These are phyloP conservation scores for Malurus elegans DNA, from an alignment of 2,113 vertebrate genomes.

Conservation along the genomic window DNA sequence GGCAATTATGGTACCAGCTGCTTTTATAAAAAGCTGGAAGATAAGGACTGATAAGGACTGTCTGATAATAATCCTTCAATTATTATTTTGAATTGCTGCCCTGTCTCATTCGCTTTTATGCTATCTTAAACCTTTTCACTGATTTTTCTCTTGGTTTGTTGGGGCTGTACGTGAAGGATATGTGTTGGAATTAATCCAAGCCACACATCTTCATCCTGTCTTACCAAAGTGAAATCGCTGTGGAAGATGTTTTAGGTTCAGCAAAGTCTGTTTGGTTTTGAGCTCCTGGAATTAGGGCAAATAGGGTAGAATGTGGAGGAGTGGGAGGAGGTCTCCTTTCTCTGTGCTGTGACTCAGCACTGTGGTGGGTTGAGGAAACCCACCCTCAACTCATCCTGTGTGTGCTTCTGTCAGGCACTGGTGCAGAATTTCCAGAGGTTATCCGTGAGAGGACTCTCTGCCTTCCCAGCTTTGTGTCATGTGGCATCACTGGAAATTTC, in stretches of 20 bases:
- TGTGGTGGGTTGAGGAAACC: background rate
- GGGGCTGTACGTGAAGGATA: background rate
- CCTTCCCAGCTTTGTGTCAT: background rate
- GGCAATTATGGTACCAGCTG: background rate
- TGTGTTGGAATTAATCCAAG: conserved; percentile 9
- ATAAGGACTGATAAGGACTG: background rate
- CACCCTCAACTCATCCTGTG: background rate
- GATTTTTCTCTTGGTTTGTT: background rate
- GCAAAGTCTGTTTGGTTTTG: background rate
- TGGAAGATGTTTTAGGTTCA: background rate
- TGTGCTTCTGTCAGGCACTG: background rate
- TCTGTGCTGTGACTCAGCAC: background rate
- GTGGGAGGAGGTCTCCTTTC: background rate
- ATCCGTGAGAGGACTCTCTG: background rate
- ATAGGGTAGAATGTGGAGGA: background rate
- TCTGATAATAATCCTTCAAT: background rate
- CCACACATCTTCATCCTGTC: background rate
- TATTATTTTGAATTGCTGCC: background rate
- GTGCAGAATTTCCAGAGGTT: background rate
- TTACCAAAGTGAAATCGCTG: background rate
- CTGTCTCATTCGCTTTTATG: background rate
- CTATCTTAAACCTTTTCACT: background rate
- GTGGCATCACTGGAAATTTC: background rate
- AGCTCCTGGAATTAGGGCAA: background rate
- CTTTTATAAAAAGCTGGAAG: background rate